Percentiles rank a stretch among this genome's conserved stretches.
Conservation (phyloP, 2,113 vertebrate genomes). For the Colaptes auratus region DNA sequence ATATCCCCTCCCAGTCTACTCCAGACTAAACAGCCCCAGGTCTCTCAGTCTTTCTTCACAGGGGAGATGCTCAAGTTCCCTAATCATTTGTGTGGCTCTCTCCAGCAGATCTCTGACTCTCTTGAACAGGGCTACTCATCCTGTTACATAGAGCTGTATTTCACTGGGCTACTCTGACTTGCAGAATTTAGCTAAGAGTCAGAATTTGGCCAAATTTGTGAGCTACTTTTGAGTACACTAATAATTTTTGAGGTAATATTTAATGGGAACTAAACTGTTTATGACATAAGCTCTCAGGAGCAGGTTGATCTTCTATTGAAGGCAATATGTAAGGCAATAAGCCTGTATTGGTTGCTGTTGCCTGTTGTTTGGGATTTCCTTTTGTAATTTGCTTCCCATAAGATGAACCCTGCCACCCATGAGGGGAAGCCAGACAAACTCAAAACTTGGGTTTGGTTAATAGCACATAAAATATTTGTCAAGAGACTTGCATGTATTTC, state of each 20-base stretch:
- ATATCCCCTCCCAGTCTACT: no score
- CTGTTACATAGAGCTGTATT: neutral
- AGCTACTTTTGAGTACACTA: neutral
- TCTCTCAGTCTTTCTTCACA: no score
- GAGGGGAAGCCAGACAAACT: neutral
- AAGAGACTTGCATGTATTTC: constrained; percentile 35
- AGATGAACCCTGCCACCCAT: neutral
- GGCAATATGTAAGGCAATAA: neutral
- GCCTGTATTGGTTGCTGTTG: neutral
- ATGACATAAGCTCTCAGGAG: neutral
- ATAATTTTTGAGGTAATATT: neutral
- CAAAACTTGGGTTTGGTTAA: constrained; percentile 3
- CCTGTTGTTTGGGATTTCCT: neutral
- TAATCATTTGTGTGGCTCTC: no score
- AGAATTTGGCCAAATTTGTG: neutral
- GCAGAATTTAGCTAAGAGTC: neutral
- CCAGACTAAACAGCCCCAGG: no score
- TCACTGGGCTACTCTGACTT: neutral
- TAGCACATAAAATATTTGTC: constrained; percentile 24
- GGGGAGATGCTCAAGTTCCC: no score
- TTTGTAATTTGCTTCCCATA: neutral
- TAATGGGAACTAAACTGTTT: neutral
- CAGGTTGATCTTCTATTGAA: neutral
- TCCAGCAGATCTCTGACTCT: no score
- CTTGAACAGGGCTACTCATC: no score